Evolutionary conservation across 2,888 invertebrate species (phyloP).

Genomic region (Mimumesa dahlbomi): DNA sequence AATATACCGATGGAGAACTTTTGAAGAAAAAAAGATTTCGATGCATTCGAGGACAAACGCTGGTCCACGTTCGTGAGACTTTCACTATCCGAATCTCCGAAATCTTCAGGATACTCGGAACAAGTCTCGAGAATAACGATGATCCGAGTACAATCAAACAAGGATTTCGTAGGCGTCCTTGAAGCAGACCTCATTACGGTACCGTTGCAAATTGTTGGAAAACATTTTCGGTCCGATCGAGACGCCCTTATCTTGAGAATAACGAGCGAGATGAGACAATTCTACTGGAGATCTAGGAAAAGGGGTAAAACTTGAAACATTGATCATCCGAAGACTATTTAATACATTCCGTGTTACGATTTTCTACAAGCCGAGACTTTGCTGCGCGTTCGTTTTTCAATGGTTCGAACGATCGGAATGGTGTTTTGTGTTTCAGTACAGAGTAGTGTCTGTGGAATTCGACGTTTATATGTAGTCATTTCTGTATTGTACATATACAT

Average conservation of each 20-base stretch:
- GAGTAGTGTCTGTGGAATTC: too few species aligned
- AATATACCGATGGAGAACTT: constrained; percentile 6
- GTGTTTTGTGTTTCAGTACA: too few species aligned
- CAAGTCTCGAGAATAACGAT: constrained; percentile 36
- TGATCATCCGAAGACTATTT: too few species aligned
- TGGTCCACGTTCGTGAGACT: constrained; percentile 24
- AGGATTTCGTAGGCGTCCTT: constrained; percentile 20
- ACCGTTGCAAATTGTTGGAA: neutral
- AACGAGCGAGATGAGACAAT: neutral
- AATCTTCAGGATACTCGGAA: constrained; percentile 12
- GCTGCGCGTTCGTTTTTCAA: too few species aligned
- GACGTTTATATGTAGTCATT: too few species aligned
- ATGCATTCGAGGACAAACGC: constrained; percentile 24
- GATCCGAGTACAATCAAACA: constrained; percentile 26
- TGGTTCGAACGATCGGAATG: too few species aligned
- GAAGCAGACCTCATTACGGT: constrained; percentile 32
- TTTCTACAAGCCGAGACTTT: too few species aligned
- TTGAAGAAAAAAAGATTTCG: neutral
- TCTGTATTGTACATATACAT: too few species aligned
- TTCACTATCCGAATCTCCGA: constrained; percentile 34
- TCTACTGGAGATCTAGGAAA: too few species aligned
- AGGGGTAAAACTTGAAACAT: too few species aligned
- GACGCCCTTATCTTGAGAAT: constrained; percentile 13
- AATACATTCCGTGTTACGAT: too few species aligned
- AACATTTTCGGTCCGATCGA: constrained; percentile 19